phyloP scores from a whole-genome alignment of 2,797 vertebrate species.

The Brachymystax lenok region DNA sequence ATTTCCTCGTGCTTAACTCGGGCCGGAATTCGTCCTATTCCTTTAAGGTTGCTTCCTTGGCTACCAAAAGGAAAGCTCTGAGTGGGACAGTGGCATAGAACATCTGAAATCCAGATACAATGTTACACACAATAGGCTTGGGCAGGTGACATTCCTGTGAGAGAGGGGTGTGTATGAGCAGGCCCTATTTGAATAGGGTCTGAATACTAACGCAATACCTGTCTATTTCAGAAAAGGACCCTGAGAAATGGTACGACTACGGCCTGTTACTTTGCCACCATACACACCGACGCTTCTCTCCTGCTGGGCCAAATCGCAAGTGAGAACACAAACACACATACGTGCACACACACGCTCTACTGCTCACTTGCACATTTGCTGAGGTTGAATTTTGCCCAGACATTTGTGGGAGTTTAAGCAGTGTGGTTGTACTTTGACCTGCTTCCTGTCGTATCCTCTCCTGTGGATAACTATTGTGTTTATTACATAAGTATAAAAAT shows the following conservation, averaged over 20 bases:
- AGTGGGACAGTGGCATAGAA: background rate
- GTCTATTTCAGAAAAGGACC: conserved; percentile 86
- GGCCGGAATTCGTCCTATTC: no score
- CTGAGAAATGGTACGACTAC: conserved; percentile 94
- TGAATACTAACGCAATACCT: conserved; percentile 26
- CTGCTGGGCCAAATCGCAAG: conserved; percentile 88
- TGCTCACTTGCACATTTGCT: conserved; percentile 18
- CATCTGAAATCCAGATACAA: background rate
- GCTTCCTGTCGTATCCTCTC: conserved; percentile 1
- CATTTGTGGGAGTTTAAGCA: conserved; percentile 18
- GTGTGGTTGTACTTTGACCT: conserved; percentile 40
- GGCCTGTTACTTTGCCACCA: conserved; percentile 95
- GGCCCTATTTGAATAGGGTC: background rate
- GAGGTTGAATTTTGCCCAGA: no score
- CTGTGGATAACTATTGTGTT: background rate
- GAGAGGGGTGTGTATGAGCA: background rate
- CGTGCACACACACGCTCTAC: conserved; percentile 15
- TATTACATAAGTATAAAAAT: background rate
- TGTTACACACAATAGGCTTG: background rate
- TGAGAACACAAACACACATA: conserved; percentile 58
- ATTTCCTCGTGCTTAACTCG: no score
- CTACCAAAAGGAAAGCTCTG: no score
- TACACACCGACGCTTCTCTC: conserved; percentile 91
- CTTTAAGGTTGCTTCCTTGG: no score
- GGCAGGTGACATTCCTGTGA: background rate